Conservation (phyloP, 2,888 invertebrate genomes). For the Drosophila gaucha region DNA sequence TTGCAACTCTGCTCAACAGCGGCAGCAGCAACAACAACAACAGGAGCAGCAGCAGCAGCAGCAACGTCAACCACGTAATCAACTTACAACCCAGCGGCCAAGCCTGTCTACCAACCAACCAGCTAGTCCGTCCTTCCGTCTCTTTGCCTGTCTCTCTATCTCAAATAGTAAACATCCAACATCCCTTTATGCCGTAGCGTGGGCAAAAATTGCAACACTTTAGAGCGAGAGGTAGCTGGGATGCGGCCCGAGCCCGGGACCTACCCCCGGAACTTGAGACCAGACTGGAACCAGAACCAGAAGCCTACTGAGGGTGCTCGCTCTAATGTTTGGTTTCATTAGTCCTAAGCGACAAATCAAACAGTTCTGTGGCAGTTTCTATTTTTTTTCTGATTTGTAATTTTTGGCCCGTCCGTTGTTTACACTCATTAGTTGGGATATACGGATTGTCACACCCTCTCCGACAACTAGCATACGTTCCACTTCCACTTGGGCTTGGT, state of each 20-base stretch:
- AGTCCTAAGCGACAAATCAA: conserved; percentile 81
- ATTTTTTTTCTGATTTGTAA: conserved; percentile 40
- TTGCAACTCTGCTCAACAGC: conserved; percentile 48
- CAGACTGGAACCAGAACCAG: conserved; percentile 41
- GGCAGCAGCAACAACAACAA: conserved; percentile 35
- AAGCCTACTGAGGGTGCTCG: conserved; percentile 49
- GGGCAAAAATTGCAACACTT: conserved; percentile 63
- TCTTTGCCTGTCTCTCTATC: conserved; percentile 16
- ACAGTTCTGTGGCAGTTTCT: conserved; percentile 75
- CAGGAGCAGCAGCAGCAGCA: conserved; percentile 48
- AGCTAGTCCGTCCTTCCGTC: neutral
- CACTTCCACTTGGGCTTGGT: conserved; percentile 32
- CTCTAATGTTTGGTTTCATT: conserved; percentile 80
- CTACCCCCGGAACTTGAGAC: conserved; percentile 43
- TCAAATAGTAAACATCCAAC: conserved; percentile 50
- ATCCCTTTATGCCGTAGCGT: conserved; percentile 47
- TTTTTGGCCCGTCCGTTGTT: conserved; percentile 57
- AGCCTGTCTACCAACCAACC: conserved; percentile 15
- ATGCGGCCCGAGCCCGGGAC: neutral
- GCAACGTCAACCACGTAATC: conserved; percentile 79
- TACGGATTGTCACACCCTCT: conserved; percentile 60
- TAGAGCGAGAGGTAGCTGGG: conserved; percentile 7
- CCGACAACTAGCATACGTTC: conserved; percentile 79
- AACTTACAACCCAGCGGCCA: conserved; percentile 66
- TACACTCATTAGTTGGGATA: conserved; percentile 74